Conservation (phyloP, 2,888 invertebrate genomes). For the Cosmia pyralina region DNA sequence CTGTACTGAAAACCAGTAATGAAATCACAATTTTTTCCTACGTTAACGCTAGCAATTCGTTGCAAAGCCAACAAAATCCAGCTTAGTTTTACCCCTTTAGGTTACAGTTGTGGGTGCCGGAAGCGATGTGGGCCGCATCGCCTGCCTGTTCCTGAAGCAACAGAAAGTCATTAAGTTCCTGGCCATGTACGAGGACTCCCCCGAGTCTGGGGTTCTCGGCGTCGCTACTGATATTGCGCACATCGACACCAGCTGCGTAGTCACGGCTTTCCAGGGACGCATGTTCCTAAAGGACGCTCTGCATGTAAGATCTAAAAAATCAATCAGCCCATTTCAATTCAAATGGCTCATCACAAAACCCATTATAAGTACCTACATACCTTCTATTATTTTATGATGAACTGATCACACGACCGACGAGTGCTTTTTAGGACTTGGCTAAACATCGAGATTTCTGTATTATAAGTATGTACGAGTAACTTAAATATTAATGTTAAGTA, state of each 20-base stretch:
- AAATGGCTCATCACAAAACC: too few species aligned
- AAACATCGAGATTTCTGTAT: too few species aligned
- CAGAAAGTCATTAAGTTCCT: constrained; percentile 78
- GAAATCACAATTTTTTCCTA: neutral
- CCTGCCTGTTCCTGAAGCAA: constrained; percentile 81
- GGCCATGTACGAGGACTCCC: constrained; percentile 80
- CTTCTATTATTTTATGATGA: too few species aligned
- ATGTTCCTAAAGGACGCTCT: constrained; percentile 77
- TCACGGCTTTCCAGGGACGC: constrained; percentile 83
- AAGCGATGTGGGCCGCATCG: constrained; percentile 82
- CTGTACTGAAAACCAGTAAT: constrained; percentile 4
- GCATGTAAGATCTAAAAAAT: constrained; percentile 67
- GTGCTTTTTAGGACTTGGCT: too few species aligned
- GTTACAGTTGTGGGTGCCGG: constrained; percentile 84
- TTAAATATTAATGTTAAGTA: too few species aligned
- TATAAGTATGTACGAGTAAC: too few species aligned
- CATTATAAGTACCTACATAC: too few species aligned
- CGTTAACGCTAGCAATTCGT: neutral
- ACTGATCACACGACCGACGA: too few species aligned
- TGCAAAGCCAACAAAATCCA: neutral
- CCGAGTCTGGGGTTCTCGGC: constrained; percentile 77
- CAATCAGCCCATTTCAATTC: neutral
- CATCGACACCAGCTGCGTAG: constrained; percentile 82
- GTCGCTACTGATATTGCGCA: constrained; percentile 83
- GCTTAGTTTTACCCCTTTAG: constrained; percentile 60